Conservation (phyloP, 1,140 invertebrate species). For the Galleria mellonella region DNA sequence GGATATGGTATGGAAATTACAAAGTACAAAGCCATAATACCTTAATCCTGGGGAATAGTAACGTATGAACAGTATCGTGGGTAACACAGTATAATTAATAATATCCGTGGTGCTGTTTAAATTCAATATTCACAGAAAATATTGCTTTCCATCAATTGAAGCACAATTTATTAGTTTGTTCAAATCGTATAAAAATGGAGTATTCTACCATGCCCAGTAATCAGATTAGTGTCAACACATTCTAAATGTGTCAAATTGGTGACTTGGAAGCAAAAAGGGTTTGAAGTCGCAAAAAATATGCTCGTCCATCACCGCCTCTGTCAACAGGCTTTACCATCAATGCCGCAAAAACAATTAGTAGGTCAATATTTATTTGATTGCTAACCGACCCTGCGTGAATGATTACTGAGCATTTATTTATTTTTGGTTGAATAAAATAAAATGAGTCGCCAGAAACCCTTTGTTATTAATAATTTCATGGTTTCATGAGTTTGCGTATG, state of each 20-base stretch:
- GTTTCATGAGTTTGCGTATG: neutral
- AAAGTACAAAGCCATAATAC: too few relatives aligned
- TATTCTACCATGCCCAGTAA: too few relatives aligned
- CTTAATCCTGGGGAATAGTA: too few relatives aligned
- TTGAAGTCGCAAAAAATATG: slow-evolving; percentile 39
- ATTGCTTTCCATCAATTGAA: too few relatives aligned
- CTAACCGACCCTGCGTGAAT: slow-evolving; percentile 29
- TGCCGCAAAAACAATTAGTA: slow-evolving; percentile 67
- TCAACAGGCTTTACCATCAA: slow-evolving; percentile 55
- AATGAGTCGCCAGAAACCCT: neutral
- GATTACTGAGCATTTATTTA: slow-evolving; percentile 23
- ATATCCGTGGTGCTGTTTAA: too few relatives aligned
- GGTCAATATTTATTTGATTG: slow-evolving; percentile 67
- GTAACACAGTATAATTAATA: too few relatives aligned
- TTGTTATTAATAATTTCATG: slow-evolving; percentile 4
- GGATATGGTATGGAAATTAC: too few relatives aligned
- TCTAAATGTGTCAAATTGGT: slow-evolving; percentile 36
- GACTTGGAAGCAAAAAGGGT: slow-evolving; percentile 43
- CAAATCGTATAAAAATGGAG: too few relatives aligned
- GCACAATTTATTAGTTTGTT: too few relatives aligned
- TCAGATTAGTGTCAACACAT: slow-evolving; percentile 16
- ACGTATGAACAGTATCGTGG: too few relatives aligned
- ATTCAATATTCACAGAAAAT: too few relatives aligned
- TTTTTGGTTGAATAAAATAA: slow-evolving; percentile 11
- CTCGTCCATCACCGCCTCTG: slow-evolving; percentile 60